Base-by-base conservation (phyloP, 2,888 invertebrate species). In the Orthosia incerta region DNA sequence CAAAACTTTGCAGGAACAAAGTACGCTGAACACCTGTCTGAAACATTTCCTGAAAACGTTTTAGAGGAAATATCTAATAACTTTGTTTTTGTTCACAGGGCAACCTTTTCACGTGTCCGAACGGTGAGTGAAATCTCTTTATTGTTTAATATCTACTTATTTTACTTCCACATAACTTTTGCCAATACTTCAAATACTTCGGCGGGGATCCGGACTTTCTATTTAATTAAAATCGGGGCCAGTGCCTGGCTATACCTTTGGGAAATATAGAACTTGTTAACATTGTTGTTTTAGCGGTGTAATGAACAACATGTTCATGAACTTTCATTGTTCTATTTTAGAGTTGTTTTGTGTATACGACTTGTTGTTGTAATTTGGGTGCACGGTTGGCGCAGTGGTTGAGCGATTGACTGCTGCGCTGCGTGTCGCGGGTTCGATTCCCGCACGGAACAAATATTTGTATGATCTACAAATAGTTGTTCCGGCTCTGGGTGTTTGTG, bases 71-170 rank as follows among this genome's bases (percentile, higher is more conserved):
- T 79, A 63, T 79, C 71, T 82, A 83, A 84, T 79, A 48, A 74
- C 79, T 82, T 82, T 85, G 79, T 83, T 81, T 86, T 88, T 81
- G 88, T 91, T 93, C 93, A 81, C 97, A 97, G 97, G 97, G 96
- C 89, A 97, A 97, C 90, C 92, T 97, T 93, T 98, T 97, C 95
- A 97, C 97, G 89, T 98, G 98, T 96, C 97, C 97, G 88, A 97
- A 97, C 92, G 97, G 98, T 98, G 94, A 97, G 97, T 97, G 63
- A 72, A 84, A 75, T 60, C 65, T 78, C 74, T 87, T 82, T 76
- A 76, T 80, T 71, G 76, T 77, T 80, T 70, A 76, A 76, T 79
- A 57, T 62, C n/a, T 57, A 71, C 61, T 59, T 70, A 77, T 82
- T 79, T 77, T 77, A 81, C 74, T 86, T 80, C 46, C 48, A 61